Conservation (phyloP, 2,113 vertebrate species). For the Corythoichthys intestinalis region DNA sequence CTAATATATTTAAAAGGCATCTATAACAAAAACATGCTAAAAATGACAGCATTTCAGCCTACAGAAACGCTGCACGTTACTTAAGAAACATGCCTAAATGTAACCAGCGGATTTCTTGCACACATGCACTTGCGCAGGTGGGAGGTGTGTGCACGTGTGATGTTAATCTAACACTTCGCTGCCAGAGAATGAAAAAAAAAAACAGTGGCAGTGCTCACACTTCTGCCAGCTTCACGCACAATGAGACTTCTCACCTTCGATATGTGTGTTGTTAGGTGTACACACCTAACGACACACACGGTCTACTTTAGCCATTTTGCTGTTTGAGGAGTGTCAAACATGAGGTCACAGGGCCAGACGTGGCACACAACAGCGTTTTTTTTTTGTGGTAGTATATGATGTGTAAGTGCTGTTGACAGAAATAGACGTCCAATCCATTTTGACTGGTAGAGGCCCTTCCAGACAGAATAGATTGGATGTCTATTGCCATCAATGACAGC, state of each 20-base stretch:
- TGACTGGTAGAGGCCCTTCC: too few relatives aligned
- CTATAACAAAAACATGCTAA: too few relatives aligned
- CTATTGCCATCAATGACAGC: too few relatives aligned
- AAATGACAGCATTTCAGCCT: too few relatives aligned
- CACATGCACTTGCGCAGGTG: neutral
- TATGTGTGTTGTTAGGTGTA: neutral
- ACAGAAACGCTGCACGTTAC: too few relatives aligned
- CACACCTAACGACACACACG: neutral
- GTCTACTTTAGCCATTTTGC: conserved; percentile 4
- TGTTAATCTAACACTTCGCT: conserved; percentile 46
- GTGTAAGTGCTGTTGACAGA: too few relatives aligned
- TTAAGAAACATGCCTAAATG: too few relatives aligned
- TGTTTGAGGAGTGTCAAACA: neutral
- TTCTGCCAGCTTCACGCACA: conserved; percentile 23
- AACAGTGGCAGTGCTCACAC: conserved; percentile 22
- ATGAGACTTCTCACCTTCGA: conserved; percentile 14
- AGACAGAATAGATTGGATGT: too few relatives aligned
- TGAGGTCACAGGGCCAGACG: neutral
- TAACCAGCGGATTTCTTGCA: neutral
- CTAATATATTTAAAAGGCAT: too few relatives aligned
- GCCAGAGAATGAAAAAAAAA: conserved; percentile 5
- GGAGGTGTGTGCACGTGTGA: too few relatives aligned
- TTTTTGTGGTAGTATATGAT: too few relatives aligned
- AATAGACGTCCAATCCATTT: too few relatives aligned
- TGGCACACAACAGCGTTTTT: neutral